Base-by-base conservation (phyloP, 2,113 vertebrate species). In the Parotia lawesii region DNA sequence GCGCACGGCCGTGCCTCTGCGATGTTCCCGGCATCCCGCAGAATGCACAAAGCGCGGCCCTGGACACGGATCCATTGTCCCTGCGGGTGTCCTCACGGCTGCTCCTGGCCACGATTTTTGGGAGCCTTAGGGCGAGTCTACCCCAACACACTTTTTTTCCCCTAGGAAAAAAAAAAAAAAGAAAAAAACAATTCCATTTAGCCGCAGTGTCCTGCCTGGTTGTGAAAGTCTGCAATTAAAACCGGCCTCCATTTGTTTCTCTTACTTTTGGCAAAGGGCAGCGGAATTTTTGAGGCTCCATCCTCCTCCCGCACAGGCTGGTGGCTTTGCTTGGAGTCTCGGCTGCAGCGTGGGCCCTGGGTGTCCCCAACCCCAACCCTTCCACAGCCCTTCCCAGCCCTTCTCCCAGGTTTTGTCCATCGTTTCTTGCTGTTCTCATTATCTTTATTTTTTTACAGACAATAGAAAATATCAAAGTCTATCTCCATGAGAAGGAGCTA, bases 381-480 rank as follows among this genome's bases (percentile, higher is more conserved):
- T 21, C 76, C 65, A 15, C 2, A 0, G 24, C 69, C 33, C 56
- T 70, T 24, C 53, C 25, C 48, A 64, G 33, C 67, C 35, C 33
- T 51, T 33, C 64, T 58, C 8, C 1, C 12, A 3, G 19, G 4
- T 33, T 84, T 85, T 56, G 40, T 44, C 47, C 6, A 13, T 20
- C 23, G 3, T 74, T 93, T 65, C 48, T 89, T 70, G 14, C 58
- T 51, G 0, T 79, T 71, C 77, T 61, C 16, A 67, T 50, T 42
- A 35, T 72, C 29, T 72, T 62, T 40, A 2, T 48, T 40, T 67
- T 79, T 83, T 54, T 66, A 25, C 90, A 99, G 99, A 99, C 98
- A 87, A 99, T 99, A 65, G 99, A 99, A 98, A 99, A 98, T 97
- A 99, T 99, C 95, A 99, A 99, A 97, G 99, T 99, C 69, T 97